Conservation (phyloP, 1,140 invertebrate genomes). For the Pogonus chalceus region DNA sequence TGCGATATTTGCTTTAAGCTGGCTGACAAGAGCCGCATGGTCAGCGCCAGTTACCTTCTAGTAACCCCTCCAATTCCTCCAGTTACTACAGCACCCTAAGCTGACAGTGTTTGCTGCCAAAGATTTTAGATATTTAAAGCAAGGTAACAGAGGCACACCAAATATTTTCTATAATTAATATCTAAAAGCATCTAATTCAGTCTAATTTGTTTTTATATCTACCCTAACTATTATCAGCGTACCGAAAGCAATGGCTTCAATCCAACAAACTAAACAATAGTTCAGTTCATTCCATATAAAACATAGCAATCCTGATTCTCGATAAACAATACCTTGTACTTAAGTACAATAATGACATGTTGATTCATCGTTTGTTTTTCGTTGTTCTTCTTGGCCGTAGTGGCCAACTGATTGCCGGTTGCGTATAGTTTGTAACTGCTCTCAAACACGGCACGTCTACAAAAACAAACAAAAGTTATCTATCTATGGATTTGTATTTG, state of each 20-base stretch:
- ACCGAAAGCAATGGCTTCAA: not conserved
- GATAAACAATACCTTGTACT: constrained; percentile 4
- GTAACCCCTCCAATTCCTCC: too few relatives aligned
- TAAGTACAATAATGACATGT: not conserved
- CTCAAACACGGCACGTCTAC: not conserved
- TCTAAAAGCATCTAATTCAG: not conserved
- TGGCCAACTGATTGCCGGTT: not conserved
- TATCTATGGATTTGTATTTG: not conserved
- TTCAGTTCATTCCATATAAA: not conserved
- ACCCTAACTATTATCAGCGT: not conserved
- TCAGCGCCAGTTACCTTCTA: too few relatives aligned
- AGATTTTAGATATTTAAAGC: too few relatives aligned
- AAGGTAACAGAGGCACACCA: too few relatives aligned
- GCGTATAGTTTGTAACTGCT: not conserved
- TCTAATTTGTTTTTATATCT: not conserved
- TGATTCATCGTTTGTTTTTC: constrained; percentile 1
- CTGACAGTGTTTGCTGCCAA: too few relatives aligned
- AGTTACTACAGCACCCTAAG: too few relatives aligned
- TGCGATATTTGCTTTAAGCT: too few relatives aligned
- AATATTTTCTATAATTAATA: too few relatives aligned
- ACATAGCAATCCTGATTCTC: not conserved
- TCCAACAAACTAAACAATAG: not conserved
- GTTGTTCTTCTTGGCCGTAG: not conserved
- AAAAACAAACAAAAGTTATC: not conserved
- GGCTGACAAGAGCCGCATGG: too few relatives aligned